These are phyloP conservation scores for Ceratosolen solmsi DNA, from an alignment of 1,140 invertebrate genomes.

Conservation along the genomic window DNA sequence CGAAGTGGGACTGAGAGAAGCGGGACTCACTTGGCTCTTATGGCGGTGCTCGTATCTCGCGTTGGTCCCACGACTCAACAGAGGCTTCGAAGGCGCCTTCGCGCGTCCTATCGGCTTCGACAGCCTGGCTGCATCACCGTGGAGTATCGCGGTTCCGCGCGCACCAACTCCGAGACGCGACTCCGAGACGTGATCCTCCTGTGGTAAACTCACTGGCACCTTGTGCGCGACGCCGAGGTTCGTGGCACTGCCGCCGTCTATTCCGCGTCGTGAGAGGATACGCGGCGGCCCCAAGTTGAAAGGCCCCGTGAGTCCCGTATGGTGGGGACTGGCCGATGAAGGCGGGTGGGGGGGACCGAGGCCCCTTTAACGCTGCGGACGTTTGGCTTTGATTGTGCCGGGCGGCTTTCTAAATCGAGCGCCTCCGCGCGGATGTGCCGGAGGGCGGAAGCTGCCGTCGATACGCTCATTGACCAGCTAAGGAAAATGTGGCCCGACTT, in stretches of 20 bases:
- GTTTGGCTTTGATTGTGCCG: not conserved
- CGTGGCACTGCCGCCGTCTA: not conserved
- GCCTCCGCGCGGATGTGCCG: not conserved
- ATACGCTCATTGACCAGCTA: not conserved
- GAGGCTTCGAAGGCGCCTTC: not conserved
- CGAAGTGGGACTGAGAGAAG: not conserved
- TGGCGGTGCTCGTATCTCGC: not conserved
- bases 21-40: conserved; percentile 26
- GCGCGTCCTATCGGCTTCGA: not conserved
- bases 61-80: not conserved
- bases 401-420: not conserved
- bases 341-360: not conserved
- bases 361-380: conserved; percentile 30
- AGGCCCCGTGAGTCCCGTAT: not conserved
- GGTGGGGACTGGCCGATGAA: not conserved
- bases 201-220: too few relatives aligned
- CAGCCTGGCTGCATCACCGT: not conserved
- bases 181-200: not conserved
- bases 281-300: conserved; percentile 6
- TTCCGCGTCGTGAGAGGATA: not conserved
- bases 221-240: not conserved
- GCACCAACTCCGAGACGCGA: not conserved
- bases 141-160: not conserved
- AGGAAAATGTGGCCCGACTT: not conserved
- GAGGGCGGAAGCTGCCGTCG: not conserved